Evolutionary conservation across 2,888 invertebrate genomes (phyloP).

Genomic region (Tinea trinotella): DNA sequence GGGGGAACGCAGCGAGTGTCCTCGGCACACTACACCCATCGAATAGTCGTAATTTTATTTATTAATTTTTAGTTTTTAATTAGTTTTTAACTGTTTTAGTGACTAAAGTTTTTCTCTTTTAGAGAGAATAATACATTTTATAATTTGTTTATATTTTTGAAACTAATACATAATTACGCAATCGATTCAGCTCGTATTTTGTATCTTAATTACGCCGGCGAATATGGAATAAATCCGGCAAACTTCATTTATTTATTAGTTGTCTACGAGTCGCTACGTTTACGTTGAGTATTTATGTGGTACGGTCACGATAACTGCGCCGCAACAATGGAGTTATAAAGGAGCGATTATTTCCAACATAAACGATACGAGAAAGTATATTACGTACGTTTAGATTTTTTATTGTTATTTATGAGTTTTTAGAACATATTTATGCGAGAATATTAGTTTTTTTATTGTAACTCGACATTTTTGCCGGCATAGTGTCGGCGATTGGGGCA

Average conservation of each 20-base stretch:
- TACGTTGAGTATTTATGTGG: background rate
- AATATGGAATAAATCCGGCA: background rate
- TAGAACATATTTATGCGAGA: background rate
- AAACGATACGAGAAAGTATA: constrained; percentile 1
- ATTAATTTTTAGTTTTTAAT: no score
- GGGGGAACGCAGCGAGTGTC: no score
- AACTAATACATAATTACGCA: background rate
- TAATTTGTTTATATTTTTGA: no score
- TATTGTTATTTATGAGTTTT: background rate
- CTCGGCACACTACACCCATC: no score
- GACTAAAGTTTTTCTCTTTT: no score
- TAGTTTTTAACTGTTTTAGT: no score
- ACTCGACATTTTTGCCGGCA: no score
- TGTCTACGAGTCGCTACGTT: constrained; percentile 16
- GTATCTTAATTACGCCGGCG: background rate
- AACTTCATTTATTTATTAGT: constrained; percentile 18
- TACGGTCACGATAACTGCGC: constrained; percentile 10
- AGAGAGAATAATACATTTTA: no score
- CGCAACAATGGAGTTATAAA: constrained; percentile 12
- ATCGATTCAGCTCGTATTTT: background rate
- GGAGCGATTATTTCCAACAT: constrained; percentile 5
- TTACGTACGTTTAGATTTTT: background rate
- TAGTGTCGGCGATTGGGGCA: no score
- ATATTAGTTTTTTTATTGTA: background rate
- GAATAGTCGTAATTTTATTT: no score